Percentiles rank a stretch among this genome's conserved stretches.
These are phyloP conservation scores for Antedon mediterranea DNA, from an alignment of 53 echinoderm and acorn worm species.

Conservation along the genomic window DNA sequence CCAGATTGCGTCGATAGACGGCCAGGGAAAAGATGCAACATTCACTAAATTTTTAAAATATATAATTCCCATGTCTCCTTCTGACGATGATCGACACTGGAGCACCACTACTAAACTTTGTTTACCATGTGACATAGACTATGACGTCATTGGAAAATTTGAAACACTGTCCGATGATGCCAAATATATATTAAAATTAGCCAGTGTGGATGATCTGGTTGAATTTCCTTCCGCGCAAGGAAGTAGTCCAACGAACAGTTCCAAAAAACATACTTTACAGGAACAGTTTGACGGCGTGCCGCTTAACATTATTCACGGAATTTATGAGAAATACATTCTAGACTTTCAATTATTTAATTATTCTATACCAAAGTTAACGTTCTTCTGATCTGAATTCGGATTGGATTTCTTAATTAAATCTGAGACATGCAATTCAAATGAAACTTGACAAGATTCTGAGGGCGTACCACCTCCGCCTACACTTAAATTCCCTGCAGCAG, in stretches of 20 bases:
- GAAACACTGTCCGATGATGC: conserved; percentile 36
- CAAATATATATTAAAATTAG: conserved; percentile 35
- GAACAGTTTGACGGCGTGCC: conserved; percentile 44
- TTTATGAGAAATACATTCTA: conserved; percentile 50
- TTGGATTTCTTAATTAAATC: too few species aligned
- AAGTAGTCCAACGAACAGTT: conserved; percentile 76
- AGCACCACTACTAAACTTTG: conserved; percentile 23
- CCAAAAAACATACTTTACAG: conserved; percentile 39
- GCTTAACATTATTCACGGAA: conserved; percentile 16
- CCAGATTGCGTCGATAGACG: background rate
- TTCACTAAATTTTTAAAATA: conserved; percentile 51
- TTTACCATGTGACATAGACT: conserved; percentile 38
- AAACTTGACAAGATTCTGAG: too few species aligned
- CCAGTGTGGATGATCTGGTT: conserved; percentile 18
- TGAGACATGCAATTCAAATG: too few species aligned
- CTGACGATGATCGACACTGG: conserved; percentile 39
- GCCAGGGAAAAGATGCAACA: conserved; percentile 8
- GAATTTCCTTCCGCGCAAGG: conserved; percentile 29
- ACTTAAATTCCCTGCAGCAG: too few species aligned
- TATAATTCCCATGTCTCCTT: background rate
- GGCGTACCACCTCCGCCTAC: too few species aligned
- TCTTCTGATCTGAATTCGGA: background rate
- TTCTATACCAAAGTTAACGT: conserved; percentile 22
- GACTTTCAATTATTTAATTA: conserved; percentile 73
- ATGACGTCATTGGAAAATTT: conserved; percentile 64